Percentiles rank a stretch among this genome's conserved stretches.
These are phyloP conservation scores for Chymomyza costata DNA, from an alignment of 1,140 invertebrate genomes.

Conservation along the genomic window DNA sequence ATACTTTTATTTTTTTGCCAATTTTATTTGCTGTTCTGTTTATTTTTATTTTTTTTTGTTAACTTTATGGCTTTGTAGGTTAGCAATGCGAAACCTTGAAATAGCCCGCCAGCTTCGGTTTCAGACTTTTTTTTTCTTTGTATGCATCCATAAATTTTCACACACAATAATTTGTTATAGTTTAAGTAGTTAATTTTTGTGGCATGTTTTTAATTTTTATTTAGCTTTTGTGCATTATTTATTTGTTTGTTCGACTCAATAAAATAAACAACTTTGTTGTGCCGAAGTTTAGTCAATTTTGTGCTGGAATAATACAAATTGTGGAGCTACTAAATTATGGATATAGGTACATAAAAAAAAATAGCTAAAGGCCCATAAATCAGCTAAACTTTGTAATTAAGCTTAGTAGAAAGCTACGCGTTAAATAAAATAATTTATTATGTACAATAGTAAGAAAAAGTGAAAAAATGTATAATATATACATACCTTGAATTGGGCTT, in stretches of 20 bases:
- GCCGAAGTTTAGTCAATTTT: slow-evolving; percentile 5
- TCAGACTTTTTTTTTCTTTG: slow-evolving; percentile 9
- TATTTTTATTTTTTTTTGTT: too few relatives aligned
- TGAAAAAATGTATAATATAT: too few relatives aligned
- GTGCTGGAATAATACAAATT: neutral
- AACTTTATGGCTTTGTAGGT: slow-evolving; percentile 45
- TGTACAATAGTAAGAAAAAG: too few relatives aligned
- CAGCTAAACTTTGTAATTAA: too few relatives aligned
- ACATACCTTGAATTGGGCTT: too few relatives aligned
- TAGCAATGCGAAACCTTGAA: slow-evolving; percentile 60
- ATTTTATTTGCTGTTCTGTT: slow-evolving; percentile 52
- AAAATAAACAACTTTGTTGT: slow-evolving; percentile 2
- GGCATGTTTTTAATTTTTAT: slow-evolving; percentile 14
- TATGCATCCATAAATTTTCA: slow-evolving; percentile 34
- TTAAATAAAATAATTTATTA: too few relatives aligned
- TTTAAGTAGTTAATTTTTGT: slow-evolving; percentile 3
- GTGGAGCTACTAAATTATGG: neutral
- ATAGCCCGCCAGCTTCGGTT: slow-evolving; percentile 29
- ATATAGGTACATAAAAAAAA: too few relatives aligned
- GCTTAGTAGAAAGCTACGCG: too few relatives aligned
- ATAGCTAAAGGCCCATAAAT: too few relatives aligned
- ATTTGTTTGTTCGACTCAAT: slow-evolving; percentile 16
- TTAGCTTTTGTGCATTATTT: slow-evolving; percentile 27
- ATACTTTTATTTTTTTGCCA: slow-evolving; percentile 15
- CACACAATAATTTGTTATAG: slow-evolving; percentile 6